Conservation (phyloP, 2,113 vertebrate genomes). For the Corydoras sp. region DNA sequence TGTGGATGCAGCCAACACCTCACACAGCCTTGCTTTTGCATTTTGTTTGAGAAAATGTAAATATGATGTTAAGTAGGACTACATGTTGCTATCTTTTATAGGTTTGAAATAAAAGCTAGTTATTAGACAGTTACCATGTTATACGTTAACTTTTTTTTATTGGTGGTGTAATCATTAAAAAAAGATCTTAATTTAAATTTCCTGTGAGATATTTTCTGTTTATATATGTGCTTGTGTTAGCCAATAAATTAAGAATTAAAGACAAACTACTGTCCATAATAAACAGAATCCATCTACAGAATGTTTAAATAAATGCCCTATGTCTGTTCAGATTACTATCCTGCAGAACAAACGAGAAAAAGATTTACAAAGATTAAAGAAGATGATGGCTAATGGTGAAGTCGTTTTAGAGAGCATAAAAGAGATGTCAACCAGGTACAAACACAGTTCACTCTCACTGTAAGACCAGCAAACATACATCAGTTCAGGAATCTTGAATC, state of each 20-base stretch:
- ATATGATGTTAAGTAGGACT: no score
- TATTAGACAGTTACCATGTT: no score
- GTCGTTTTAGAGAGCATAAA: conserved; percentile 51
- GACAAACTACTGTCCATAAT: neutral
- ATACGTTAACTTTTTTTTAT: no score
- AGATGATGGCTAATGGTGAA: conserved; percentile 41
- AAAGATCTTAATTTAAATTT: no score
- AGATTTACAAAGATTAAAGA: conserved; percentile 41
- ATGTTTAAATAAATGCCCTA: neutral
- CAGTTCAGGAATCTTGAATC: no score
- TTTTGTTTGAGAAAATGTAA: no score
- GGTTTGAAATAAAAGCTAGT: no score
- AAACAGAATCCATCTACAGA: no score
- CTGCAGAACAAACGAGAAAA: conserved; percentile 49
- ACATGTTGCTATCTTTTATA: no score
- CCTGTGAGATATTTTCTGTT: no score
- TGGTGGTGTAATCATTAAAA: no score
- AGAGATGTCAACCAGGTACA: conserved; percentile 49
- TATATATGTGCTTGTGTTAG: neutral
- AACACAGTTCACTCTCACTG: neutral
- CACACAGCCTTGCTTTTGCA: no score
- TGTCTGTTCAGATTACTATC: conserved; percentile 41
- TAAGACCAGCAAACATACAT: neutral
- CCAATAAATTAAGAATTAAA: neutral
- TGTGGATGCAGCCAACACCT: neutral